phyloP scores from a whole-genome alignment of 2,888 invertebrate genomes.

The Erebia aethiops region DNA sequence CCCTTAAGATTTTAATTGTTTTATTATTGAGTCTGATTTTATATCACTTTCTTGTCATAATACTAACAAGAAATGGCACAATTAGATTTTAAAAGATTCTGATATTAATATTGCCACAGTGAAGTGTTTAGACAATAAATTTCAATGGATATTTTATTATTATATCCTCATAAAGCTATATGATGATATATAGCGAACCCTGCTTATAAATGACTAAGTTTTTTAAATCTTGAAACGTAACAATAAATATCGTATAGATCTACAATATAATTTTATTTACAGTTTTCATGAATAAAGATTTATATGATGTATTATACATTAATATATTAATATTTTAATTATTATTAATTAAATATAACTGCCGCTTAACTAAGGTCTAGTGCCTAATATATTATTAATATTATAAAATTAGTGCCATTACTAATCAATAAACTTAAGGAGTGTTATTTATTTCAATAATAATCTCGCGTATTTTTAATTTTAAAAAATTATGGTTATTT shows the following conservation, averaged over 20 bases:
- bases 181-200: too few relatives aligned
- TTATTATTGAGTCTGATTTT: too few relatives aligned
- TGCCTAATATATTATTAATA: conserved; percentile 54
- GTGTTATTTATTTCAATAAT: conserved; percentile 48
- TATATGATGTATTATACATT: neutral
- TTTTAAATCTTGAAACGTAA: conserved; percentile 4
- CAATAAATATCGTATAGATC: neutral
- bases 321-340: neutral
- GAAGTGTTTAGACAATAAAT: too few relatives aligned
- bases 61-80: too few relatives aligned
- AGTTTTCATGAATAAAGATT: neutral
- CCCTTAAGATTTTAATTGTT: too few relatives aligned
- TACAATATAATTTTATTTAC: neutral
- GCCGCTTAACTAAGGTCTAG: conserved; percentile 40
- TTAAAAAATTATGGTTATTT: conserved; percentile 23
- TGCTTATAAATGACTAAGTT: neutral
- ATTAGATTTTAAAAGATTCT: too few relatives aligned
- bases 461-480: conserved; percentile 41
- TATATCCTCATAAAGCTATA: too few relatives aligned
- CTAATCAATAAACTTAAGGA: conserved; percentile 55
- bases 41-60: too few relatives aligned
- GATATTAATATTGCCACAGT: too few relatives aligned
- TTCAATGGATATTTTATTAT: too few relatives aligned
- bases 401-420: conserved; percentile 68
- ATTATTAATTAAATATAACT: conserved; percentile 24